A percentile compares a stretch with the other conserved stretches of the same genome.
phyloP scores from a whole-genome alignment of 2,113 vertebrate species.

The Probosciger aterrimus region DNA sequence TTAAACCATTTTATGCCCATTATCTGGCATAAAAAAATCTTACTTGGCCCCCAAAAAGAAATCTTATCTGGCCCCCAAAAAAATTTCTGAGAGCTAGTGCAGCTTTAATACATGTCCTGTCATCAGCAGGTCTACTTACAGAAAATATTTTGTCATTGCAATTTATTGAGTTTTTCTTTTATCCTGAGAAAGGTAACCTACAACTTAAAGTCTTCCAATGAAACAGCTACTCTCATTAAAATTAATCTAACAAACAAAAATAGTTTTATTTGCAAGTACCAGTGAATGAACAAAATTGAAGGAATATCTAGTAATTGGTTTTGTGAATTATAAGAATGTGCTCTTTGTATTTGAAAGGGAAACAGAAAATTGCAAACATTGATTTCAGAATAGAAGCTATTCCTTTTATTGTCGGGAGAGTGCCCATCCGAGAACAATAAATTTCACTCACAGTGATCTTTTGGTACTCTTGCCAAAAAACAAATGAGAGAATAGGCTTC shows the following conservation, averaged over 20 bases:
- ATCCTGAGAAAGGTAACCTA: not conserved
- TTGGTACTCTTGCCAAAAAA: not conserved
- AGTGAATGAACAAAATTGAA: not conserved
- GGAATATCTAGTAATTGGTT: not conserved
- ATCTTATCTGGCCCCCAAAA: not conserved
- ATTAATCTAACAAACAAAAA: constrained; percentile 15
- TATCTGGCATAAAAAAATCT: not conserved
- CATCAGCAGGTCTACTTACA: not conserved
- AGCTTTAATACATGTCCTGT: not conserved
- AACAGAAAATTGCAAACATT: constrained; percentile 32
- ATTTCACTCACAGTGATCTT: not conserved
- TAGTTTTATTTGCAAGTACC: not conserved
- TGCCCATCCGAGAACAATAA: not conserved
- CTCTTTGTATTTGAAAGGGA: constrained; percentile 18
- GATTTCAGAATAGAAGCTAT: constrained; percentile 28
- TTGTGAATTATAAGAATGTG: constrained; percentile 13
- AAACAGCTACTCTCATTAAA: not conserved
- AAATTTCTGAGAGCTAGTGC: not conserved
- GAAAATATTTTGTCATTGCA: not conserved
- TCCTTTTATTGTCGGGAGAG: not conserved
- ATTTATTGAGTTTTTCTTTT: not conserved
- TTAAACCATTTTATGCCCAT: not conserved
- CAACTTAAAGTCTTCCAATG: not conserved
- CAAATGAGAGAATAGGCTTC: not conserved
- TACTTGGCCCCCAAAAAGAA: too few species aligned